These are phyloP conservation scores for Chydorus sphaericus DNA, from an alignment of 2,888 invertebrate species.

Conservation along the genomic window DNA sequence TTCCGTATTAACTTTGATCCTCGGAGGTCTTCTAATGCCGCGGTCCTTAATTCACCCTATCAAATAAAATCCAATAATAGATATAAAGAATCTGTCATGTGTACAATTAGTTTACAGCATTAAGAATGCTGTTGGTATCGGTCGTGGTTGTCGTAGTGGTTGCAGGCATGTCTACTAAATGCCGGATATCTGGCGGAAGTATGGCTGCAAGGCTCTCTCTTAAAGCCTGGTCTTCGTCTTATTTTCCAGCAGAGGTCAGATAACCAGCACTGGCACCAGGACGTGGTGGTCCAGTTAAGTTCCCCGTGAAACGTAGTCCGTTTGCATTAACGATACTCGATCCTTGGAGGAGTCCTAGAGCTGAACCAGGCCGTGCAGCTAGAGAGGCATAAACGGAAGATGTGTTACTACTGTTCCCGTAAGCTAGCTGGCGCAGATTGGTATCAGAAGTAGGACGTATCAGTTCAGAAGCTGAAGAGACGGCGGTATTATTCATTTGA, in stretches of 20 bases:
- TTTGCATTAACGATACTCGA: constrained; percentile 30
- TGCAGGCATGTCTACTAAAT: constrained; percentile 24
- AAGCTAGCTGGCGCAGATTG: constrained; percentile 30
- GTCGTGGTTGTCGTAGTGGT: no score
- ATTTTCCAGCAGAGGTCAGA: no score
- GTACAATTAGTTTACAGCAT: no score
- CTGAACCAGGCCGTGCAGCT: constrained; percentile 31
- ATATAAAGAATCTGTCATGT: not conserved
- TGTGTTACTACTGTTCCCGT: constrained; percentile 22
- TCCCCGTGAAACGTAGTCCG: constrained; percentile 19
- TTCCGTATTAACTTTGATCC: constrained; percentile 1
- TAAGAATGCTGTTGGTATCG: no score
- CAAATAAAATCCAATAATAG: not conserved
- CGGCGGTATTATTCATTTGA: no score
- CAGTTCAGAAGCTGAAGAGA: no score
- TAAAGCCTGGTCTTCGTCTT: constrained; percentile 8
- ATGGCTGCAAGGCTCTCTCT: constrained; percentile 27
- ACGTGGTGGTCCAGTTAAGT: no score
- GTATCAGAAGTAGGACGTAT: constrained; percentile 33
- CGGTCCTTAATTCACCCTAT: constrained; percentile 10
- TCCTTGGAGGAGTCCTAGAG: constrained; percentile 30
- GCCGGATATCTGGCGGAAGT: constrained; percentile 31
- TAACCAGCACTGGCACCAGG: no score
- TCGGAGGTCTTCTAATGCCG: constrained; percentile 6
- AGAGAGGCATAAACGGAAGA: no score